These are phyloP conservation scores for Oryzias javanicus DNA, from an alignment of 2,113 vertebrate genomes.

Conservation along the genomic window DNA sequence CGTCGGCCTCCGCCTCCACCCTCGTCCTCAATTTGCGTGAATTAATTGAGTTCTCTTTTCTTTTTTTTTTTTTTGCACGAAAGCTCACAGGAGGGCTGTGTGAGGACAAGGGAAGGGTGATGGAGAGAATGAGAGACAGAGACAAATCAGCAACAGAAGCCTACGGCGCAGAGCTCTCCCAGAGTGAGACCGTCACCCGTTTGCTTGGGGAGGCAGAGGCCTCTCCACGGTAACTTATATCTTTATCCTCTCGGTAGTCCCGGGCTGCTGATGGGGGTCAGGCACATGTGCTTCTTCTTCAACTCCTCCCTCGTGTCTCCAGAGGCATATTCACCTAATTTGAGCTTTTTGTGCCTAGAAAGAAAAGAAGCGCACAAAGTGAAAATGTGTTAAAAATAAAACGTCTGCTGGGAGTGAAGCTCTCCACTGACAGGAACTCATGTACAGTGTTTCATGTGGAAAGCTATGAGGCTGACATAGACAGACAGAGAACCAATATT, in stretches of 20 bases:
- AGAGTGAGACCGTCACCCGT: constrained; percentile 45
- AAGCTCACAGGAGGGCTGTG: constrained; percentile 62
- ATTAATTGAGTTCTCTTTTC: constrained; percentile 78
- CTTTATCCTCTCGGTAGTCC: constrained; percentile 63
- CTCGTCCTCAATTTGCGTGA: constrained; percentile 69
- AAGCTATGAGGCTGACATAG: not conserved
- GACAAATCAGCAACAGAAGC: constrained; percentile 48
- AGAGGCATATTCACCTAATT: constrained; percentile 47
- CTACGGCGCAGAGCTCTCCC: constrained; percentile 50
- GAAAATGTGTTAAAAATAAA: constrained; percentile 12
- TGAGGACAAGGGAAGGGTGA: constrained; percentile 33
- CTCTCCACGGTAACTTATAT: constrained; percentile 54
- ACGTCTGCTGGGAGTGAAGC: not conserved
- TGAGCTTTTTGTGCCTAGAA: constrained; percentile 49
- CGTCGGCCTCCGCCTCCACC: constrained; percentile 51
- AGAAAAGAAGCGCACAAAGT: constrained; percentile 18
- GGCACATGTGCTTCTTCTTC: constrained; percentile 39
- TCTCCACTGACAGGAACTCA: not conserved
- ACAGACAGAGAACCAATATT: too few relatives aligned
- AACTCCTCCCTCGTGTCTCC: constrained; percentile 7
- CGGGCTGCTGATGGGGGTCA: constrained; percentile 57
- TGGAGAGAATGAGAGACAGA: constrained; percentile 42
- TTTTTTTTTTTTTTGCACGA: constrained; percentile 66
- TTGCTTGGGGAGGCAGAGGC: constrained; percentile 51
- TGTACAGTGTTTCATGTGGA: not conserved